A percentile compares a stretch with the other conserved stretches of the same genome.
Conservation (phyloP, 2,888 invertebrate species). For the Caradrina clavipalpis region DNA sequence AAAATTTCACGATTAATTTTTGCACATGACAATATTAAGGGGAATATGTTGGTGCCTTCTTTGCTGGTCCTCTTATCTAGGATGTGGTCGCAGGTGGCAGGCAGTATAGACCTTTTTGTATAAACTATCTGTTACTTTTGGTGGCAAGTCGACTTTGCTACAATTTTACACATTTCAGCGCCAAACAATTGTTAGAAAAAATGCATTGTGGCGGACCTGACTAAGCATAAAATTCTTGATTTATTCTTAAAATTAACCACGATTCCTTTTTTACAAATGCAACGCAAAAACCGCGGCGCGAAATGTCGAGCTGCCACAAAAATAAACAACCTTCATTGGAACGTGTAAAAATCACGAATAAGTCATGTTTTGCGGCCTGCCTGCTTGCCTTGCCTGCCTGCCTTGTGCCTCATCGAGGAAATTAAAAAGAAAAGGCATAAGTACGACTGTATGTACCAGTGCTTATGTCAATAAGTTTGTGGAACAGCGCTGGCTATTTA, state of each 20-base stretch:
- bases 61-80: neutral
- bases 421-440: conserved; percentile 42
- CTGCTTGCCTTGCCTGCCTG: conserved; percentile 28
- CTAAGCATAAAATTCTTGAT: conserved; percentile 1
- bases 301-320: conserved; percentile 12
- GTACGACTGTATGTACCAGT: neutral
- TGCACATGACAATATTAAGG: neutral
- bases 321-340: conserved; percentile 40
- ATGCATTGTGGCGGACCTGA: neutral
- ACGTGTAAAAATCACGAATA: conserved; percentile 37
- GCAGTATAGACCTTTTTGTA: neutral
- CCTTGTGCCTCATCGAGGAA: conserved; percentile 43
- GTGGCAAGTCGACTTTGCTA: neutral
- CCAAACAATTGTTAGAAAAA: conserved; percentile 1
- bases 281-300: neutral
- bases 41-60: neutral
- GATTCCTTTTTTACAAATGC: conserved; percentile 11
- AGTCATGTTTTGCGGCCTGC: conserved; percentile 35
- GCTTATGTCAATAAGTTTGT: conserved; percentile 57
- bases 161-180: neutral
- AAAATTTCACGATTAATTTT: conserved; percentile 21
- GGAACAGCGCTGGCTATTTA: conserved; percentile 73
- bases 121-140: neutral
- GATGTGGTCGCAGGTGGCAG: neutral
- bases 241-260: conserved; percentile 13